These are phyloP conservation scores for Caenorhabditis angaria DNA, from an alignment of 2,888 invertebrate species.

Conservation along the genomic window DNA sequence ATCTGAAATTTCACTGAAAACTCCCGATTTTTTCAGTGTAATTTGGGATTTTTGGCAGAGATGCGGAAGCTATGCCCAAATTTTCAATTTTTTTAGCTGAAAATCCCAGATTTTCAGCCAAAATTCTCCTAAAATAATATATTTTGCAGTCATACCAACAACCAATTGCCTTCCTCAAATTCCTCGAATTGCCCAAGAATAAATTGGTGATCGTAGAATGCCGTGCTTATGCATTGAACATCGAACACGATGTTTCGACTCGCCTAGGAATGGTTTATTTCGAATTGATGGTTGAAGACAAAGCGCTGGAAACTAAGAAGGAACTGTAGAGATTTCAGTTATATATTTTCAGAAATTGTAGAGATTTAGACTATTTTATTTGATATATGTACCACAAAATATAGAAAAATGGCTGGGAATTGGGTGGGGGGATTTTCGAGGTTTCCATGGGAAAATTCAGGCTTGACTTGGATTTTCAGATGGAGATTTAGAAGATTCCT, in stretches of 20 bases:
- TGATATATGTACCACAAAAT: no score
- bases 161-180: slow-evolving; percentile 73
- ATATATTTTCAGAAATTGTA: no score
- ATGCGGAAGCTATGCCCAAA: no score
- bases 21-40: neutral
- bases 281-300: slow-evolving; percentile 65
- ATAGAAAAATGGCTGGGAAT: no score
- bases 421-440: no score
- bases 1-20: neutral
- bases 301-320: slow-evolving; percentile 20
- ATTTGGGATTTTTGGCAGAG: no score
- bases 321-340: slow-evolving; percentile 32
- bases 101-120: neutral
- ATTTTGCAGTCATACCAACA: slow-evolving; percentile 38
- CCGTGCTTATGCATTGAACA: slow-evolving; percentile 75
- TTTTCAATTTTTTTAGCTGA: neutral
- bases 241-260: slow-evolving; percentile 82
- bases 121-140: neutral
- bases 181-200: slow-evolving; percentile 73
- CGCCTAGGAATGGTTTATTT: slow-evolving; percentile 72
- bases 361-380: no score
- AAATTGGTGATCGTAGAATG: slow-evolving; percentile 75
- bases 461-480: no score
- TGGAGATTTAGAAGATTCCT: no score
- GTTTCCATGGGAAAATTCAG: no score